Conservation (phyloP, 2,888 invertebrate species). For the Oxyscelio sp. region DNA sequence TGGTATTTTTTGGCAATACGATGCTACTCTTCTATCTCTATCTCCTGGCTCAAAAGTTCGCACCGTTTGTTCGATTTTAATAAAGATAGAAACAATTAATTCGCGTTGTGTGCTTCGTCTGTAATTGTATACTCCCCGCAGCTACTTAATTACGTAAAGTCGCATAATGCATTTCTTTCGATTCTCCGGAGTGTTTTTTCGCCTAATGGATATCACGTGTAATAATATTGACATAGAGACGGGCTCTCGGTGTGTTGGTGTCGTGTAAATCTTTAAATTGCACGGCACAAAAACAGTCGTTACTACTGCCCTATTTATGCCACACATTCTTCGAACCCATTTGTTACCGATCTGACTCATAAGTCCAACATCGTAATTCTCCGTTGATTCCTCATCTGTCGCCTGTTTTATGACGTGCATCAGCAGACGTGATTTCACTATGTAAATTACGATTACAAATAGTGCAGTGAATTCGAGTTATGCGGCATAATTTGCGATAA, state of each 20-base stretch:
- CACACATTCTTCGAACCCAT: conserved; percentile 1
- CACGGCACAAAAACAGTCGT: neutral
- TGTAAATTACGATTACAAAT: no score
- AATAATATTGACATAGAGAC: neutral
- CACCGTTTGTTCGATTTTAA: neutral
- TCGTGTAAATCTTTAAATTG: neutral
- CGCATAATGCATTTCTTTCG: conserved; percentile 7
- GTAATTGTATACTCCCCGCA: neutral
- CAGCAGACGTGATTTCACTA: no score
- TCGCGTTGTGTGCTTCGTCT: no score
- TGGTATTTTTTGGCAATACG: no score
- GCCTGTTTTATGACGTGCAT: no score
- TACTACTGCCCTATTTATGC: conserved; percentile 26
- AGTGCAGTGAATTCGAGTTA: no score
- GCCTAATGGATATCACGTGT: conserved; percentile 11
- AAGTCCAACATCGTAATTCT: neutral
- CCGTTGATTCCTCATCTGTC: no score
- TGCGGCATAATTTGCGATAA: no score
- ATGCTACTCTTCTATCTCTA: no score
- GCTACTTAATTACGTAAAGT: conserved; percentile 1
- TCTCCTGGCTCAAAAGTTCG: neutral
- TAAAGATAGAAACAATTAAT: no score
- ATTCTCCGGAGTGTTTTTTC: neutral
- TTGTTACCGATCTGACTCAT: conserved; percentile 5
- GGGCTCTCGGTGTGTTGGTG: neutral